Conservation (phyloP, 2,113 vertebrate genomes). For the Ginglymostoma cirratum region DNA sequence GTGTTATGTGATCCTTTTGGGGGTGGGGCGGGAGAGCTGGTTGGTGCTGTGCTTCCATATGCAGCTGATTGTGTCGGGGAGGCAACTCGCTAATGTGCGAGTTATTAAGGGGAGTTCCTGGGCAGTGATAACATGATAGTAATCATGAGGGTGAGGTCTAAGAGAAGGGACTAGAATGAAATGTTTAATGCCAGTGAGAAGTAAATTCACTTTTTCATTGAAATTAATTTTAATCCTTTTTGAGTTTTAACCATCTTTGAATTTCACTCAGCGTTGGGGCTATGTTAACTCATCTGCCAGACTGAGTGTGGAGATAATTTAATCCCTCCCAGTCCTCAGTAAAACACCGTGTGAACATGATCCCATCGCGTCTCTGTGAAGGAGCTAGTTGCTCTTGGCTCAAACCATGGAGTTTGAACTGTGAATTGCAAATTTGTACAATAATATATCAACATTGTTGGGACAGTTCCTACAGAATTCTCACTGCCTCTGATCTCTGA, state of each 20-base stretch:
- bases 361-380: not conserved
- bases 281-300: not conserved
- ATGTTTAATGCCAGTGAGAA: not conserved
- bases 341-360: not conserved
- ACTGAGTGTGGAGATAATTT: not conserved
- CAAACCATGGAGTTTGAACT: not conserved
- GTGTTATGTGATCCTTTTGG: not conserved
- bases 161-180: not conserved
- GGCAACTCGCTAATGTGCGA: not conserved
- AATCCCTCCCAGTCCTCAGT: not conserved
- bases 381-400: not conserved
- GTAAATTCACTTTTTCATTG: not conserved
- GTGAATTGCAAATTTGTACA: slow-evolving; percentile 50
- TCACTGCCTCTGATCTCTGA: slow-evolving; percentile 26
- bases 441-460: slow-evolving; percentile 58
- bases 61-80: too few relatives aligned
- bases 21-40: too few relatives aligned
- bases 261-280: not conserved
- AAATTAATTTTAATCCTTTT: not conserved
- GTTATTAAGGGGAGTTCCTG: not conserved
- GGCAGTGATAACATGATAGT: not conserved
- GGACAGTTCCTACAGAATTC: slow-evolving; percentile 39
- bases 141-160: not conserved
- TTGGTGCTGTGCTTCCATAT: too few relatives aligned
- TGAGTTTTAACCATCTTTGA: not conserved